Conservation (phyloP, 2,888 invertebrate genomes). For the Nemotelus pantherinus region DNA sequence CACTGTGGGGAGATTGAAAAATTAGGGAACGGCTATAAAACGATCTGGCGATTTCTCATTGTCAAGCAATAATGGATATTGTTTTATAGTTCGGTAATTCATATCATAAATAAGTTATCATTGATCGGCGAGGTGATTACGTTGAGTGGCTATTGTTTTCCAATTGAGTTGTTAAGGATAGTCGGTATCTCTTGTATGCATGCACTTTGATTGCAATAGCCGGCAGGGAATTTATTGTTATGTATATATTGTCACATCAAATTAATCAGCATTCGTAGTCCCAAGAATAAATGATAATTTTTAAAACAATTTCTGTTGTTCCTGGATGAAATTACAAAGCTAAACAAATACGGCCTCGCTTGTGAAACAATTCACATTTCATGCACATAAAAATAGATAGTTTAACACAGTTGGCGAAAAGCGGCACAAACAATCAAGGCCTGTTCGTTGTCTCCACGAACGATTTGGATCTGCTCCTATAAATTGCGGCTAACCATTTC, state of each 20-base stretch:
- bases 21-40: conserved; percentile 15
- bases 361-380: not conserved
- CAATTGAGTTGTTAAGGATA: conserved; percentile 16
- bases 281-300: too few relatives aligned
- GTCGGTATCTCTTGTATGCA: not conserved
- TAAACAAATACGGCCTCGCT: not conserved
- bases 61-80: conserved; percentile 8
- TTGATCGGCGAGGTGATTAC: conserved; percentile 7
- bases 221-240: too few relatives aligned
- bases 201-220: too few relatives aligned
- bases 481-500: too few relatives aligned
- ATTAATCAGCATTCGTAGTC: too few relatives aligned
- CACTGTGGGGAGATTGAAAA: conserved; percentile 26
- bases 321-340: not conserved
- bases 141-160: conserved; percentile 26
- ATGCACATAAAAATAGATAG: too few relatives aligned
- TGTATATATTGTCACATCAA: too few relatives aligned
- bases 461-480: too few relatives aligned
- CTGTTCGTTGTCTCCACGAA: too few relatives aligned
- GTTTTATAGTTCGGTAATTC: conserved; percentile 22
- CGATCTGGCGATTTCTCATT: conserved; percentile 22
- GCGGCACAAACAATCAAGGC: too few relatives aligned
- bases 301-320: too few relatives aligned
- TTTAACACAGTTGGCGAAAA: too few relatives aligned
- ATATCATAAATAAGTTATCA: conserved; percentile 37